Conservation (phyloP, 1,140 invertebrate genomes). For the Papilio dardanus region DNA sequence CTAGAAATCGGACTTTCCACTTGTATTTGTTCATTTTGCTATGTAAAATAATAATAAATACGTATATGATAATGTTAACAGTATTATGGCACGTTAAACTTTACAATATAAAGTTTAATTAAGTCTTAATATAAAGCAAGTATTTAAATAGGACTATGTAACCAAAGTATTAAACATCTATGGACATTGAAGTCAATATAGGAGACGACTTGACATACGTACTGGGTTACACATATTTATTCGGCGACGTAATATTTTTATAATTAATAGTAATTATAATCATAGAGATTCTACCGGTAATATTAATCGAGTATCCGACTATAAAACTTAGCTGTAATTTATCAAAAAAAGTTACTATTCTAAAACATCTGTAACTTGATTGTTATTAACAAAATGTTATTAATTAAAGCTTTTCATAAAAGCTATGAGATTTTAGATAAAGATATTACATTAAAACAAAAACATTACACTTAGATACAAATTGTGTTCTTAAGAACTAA, state of each 20-base stretch:
- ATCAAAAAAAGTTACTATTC: slow-evolving; percentile 10
- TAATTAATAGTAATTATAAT: slow-evolving; percentile 5
- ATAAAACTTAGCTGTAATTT: slow-evolving; percentile 11
- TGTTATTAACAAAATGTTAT: slow-evolving; percentile 7
- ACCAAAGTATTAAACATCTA: not conserved
- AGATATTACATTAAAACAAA: not conserved
- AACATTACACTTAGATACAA: not conserved
- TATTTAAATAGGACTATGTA: not conserved
- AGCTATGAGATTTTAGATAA: slow-evolving; percentile 15
- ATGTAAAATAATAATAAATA: slow-evolving; percentile 7
- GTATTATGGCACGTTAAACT: slow-evolving; percentile 37
- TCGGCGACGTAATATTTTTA: not conserved
- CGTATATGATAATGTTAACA: slow-evolving; percentile 7
- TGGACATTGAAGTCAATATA: not conserved
- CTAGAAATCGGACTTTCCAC: slow-evolving; percentile 15
- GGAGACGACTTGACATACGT: not conserved
- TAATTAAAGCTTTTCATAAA: not conserved
- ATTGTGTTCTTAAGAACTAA: not conserved
- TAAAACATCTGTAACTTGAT: not conserved
- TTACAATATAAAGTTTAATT: slow-evolving; percentile 17
- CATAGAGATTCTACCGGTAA: slow-evolving; percentile 26
- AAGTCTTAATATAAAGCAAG: slow-evolving; percentile 3
- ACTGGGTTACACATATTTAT: not conserved
- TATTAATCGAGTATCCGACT: slow-evolving; percentile 3
- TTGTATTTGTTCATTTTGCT: slow-evolving; percentile 4